Conservation (phyloP, 2,888 invertebrate genomes). For the Physocephala rufipes region DNA sequence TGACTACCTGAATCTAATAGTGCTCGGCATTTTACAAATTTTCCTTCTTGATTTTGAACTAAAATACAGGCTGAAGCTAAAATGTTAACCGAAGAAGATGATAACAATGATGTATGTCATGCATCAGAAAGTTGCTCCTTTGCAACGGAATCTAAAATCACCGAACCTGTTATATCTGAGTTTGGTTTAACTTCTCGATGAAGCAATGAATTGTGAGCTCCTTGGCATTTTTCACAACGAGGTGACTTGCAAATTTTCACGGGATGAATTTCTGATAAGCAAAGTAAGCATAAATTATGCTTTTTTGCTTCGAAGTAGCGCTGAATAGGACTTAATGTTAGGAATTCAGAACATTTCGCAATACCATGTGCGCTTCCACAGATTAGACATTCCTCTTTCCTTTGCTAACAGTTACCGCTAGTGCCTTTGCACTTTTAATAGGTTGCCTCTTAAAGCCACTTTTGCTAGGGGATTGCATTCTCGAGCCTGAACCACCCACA, state of each 20-base stretch:
- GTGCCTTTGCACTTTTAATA: neutral
- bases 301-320: constrained; percentile 27
- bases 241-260: constrained; percentile 6
- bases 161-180: neutral
- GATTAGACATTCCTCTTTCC: neutral
- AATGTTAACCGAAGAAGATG: neutral
- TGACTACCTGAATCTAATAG: constrained; percentile 25
- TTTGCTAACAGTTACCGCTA: neutral
- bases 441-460: neutral
- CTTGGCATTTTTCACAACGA: constrained; percentile 26
- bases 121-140: neutral
- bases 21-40: neutral
- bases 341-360: neutral
- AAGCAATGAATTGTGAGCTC: neutral
- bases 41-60: constrained; percentile 1
- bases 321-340: constrained; percentile 20
- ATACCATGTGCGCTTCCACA: constrained; percentile 2
- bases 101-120: neutral
- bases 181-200: neutral
- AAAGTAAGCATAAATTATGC: constrained; percentile 24
- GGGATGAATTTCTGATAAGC: constrained; percentile 5
- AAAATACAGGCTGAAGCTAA: neutral
- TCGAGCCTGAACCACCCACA: neutral
- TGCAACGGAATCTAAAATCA: neutral
- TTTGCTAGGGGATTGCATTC: neutral